Evolutionary conservation across 1,140 invertebrate species (phyloP), one percentile per base, ranked within the genome.

Genomic region (Drosophila paulistorum): DNA sequence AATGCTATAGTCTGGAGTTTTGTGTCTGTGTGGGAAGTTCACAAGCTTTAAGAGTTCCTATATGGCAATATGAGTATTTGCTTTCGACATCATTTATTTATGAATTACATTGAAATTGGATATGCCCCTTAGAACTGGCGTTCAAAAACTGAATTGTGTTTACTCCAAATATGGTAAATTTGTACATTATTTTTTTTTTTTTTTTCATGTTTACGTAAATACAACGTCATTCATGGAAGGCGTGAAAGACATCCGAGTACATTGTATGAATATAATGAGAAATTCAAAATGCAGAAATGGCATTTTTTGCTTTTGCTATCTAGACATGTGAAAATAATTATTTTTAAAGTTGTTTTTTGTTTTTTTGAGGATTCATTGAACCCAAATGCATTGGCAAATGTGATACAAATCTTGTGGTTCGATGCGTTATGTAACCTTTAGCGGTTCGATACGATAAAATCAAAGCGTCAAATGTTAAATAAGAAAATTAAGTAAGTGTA

Each of bases 281-380:
- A n/a, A 45, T 14, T 45, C 9, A 51, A 51, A 51, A 51, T 51
- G 45, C 45, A 14, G 17, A 51, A 7, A 51, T 51, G 2, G 45
- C 45, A 51, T 4, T 51, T 51, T 7, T 10, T 23, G 3, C 2
- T 17, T 57, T 65, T 7, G 33, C 37, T n/a, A 39, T 13, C 10
- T 30, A 68, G 64, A 80, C 82, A 79, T 85, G 81, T 81, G 78
- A 85, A 84, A 86, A 81, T 39, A 13, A 39, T 39, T 39, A 13
- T 39, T 39, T 39, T 39, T 39, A 13, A 39, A 39, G 37, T 39
- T 39, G 23, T 10, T 37, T 37, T 37, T 37, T 85, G 58, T 48
- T 57, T 9, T 1, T 7, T 17, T 0, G 45, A 13, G 62, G 78
- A 86, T 85, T 86, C 81, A 81, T 85, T 85, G 81, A 85, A 85